Percentiles rank a stretch among this genome's conserved stretches.
Evolutionary conservation across 2,113 vertebrate species (phyloP).

Genomic region (Thunnus maccoyii): DNA sequence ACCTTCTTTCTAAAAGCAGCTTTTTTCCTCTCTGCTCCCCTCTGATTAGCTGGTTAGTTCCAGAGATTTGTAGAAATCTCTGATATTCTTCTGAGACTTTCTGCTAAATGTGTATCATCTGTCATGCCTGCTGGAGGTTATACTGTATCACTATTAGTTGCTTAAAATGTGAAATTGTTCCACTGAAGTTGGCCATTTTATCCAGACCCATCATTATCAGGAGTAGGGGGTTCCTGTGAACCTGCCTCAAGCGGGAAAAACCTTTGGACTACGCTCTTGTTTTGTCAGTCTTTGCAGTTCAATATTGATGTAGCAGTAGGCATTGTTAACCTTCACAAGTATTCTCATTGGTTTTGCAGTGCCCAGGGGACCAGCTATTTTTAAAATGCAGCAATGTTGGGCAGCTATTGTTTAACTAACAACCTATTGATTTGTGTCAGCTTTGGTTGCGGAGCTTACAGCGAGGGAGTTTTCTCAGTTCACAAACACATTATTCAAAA

Average conservation of each 20-base stretch:
- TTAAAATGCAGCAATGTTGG: conserved; percentile 51
- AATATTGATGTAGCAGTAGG: conserved; percentile 53
- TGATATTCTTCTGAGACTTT: neutral
- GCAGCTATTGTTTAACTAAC: conserved; percentile 74
- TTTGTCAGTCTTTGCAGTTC: conserved; percentile 35
- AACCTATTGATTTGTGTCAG: conserved; percentile 75
- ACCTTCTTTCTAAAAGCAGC: conserved; percentile 34
- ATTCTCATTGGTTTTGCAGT: conserved; percentile 50
- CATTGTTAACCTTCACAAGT: conserved; percentile 71
- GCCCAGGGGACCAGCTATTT: conserved; percentile 63
- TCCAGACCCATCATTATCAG: neutral
- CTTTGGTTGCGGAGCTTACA: conserved; percentile 14
- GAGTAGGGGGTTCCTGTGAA: conserved; percentile 24
- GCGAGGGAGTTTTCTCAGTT: conserved; percentile 7
- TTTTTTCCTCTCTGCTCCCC: conserved; percentile 5
- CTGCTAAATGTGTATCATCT: conserved; percentile 14
- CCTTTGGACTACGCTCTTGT: neutral
- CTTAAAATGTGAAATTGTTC: conserved; percentile 17
- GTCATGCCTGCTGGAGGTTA: conserved; percentile 11
- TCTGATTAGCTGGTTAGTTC: conserved; percentile 7
- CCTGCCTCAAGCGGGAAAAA: neutral
- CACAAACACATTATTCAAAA: conserved; percentile 31
- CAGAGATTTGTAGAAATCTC: conserved; percentile 8
- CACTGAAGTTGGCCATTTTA: conserved; percentile 14
- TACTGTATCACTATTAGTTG: neutral